A percentile compares a stretch with the other conserved stretches of the same genome.
phyloP scores from a whole-genome alignment of 2,888 invertebrate genomes.

The Ametastegia equiseti region DNA sequence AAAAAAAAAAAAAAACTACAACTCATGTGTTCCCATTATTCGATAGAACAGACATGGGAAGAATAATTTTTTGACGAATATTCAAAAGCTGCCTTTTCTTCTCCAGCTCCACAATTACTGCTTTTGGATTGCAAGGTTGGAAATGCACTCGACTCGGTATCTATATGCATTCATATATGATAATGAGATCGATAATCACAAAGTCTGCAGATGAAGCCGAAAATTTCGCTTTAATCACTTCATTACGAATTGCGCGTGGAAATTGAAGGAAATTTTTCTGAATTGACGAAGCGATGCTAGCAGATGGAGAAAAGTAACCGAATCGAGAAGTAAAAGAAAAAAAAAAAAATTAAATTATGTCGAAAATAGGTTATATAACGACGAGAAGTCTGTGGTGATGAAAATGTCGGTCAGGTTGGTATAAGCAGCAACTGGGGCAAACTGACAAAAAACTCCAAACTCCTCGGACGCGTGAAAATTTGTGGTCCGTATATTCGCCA shows the following conservation, averaged over 20 bases:
- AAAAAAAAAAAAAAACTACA: too few relatives aligned
- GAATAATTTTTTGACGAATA: too few relatives aligned
- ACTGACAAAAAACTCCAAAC: slow-evolving; percentile 54
- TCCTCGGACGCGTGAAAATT: slow-evolving; percentile 27
- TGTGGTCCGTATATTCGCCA: slow-evolving; percentile 24
- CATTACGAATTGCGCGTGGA: neutral
- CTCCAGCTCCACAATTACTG: too few relatives aligned
- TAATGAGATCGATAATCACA: neutral
- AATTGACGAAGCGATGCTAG: neutral
- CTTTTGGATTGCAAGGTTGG: neutral
- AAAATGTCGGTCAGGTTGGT: neutral
- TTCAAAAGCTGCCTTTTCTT: too few relatives aligned
- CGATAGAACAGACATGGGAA: too few relatives aligned
- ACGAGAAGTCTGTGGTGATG: neutral
- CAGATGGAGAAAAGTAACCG: neutral
- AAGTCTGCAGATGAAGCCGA: too few relatives aligned
- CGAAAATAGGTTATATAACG: neutral
- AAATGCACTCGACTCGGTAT: neutral
- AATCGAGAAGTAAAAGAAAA: neutral
- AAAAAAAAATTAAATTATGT: too few relatives aligned
- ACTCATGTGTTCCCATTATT: too few relatives aligned
- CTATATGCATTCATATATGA: neutral
- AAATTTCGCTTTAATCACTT: neutral
- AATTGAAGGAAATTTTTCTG: neutral
- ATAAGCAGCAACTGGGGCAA: slow-evolving; percentile 56